Base-by-base conservation (phyloP, 2,888 invertebrate species). In the Calliphora vomitoria region DNA sequence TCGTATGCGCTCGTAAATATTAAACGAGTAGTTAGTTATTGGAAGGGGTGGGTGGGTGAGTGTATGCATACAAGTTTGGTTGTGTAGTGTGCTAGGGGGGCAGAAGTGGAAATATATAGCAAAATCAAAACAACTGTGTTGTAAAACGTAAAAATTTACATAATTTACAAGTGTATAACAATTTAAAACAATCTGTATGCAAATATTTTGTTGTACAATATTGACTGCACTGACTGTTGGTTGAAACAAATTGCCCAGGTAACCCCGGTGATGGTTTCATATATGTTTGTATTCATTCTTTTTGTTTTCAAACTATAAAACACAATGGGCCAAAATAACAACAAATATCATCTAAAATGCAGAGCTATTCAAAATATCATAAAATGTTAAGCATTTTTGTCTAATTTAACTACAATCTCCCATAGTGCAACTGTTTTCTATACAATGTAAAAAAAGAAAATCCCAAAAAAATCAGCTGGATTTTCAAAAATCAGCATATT, bases 191-290 rank as follows among this genome's bases (percentile, higher is more conserved):
- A 55, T 78, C 11, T 66, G 44, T 66, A 78, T 78, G 78, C 66
- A 66, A 78, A 78, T 68, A 15, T 68, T 44, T 78, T 78, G 13
- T 58, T 31, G 25, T 25, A 44, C 41, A 66, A 53, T 25, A 55
- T 78, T 66, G 41, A 78, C 66, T 44, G 66, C 38, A 66, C 18
- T 25, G n/a, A 25, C 6, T 55, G 10, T 66, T 66, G 58, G n/a
- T 18, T 44, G 41, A 66, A 44, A 78, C 68, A 68, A 58, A 66
- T 58, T 68, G 55, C n/a, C 41, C 74, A 74, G 74, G 15, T 60
- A 44, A 31, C 38, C 41, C 41, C 10, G 50, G 25, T 50, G 20
- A 76, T 38, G 64, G 4, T 3, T 58, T 58, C 4, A 20, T 31
- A 55, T 71, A 38, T 50, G 5, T 13, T 58, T 58, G n/a, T n/a